Evolutionary conservation across 2,113 vertebrate species (phyloP), one percentile per base, ranked within the genome.

Genomic region (Cheilinus undulatus): DNA sequence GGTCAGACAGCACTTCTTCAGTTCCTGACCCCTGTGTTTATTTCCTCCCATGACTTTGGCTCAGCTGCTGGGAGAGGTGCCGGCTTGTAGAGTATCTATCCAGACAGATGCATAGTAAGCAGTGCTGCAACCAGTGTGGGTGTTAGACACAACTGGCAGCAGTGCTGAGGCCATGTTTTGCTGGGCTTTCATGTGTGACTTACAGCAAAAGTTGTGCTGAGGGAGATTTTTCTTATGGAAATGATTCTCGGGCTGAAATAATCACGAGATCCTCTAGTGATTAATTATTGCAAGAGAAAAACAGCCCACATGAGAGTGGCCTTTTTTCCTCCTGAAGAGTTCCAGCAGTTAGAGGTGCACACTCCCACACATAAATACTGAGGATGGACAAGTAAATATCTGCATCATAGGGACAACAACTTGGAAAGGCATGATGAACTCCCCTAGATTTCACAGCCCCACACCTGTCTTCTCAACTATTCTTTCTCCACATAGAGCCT

Each of bases 271-370:
- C 22, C 70, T 64, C 65, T 49, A 48, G 69, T 85, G 85, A 78
- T 89, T 84, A 82, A 90, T 89, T 89, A 86, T 14, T 13, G 60
- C 51, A 45, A 71, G 71, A 66, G 27, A 78, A 69, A 78, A 78
- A 50, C 72, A 78, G 43, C 56, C 56, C 45, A 65, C 30, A 50
- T 27, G 15, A 76, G 57, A 73, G 40, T 49, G 45, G 49, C 64
- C 46, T 12, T 61, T 59, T 40, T 76, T 73, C 57, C 52, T 48
- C 75, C 58, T 45, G 30, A 40, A 46, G 24, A 73, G 68, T 52
- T 79, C 38, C 19, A 71, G 53, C 20, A 72, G 62, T 68, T 24
- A 17, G 17, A 64, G 38, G 50, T 19, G 0, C 3, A 5, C 56
- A 70, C 74, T 64, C 71, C 51, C 57, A 75, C 74, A 62, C 58